These are phyloP conservation scores for Rhinoraja longicauda DNA, from an alignment of 2,797 vertebrate species.

Conservation along the genomic window DNA sequence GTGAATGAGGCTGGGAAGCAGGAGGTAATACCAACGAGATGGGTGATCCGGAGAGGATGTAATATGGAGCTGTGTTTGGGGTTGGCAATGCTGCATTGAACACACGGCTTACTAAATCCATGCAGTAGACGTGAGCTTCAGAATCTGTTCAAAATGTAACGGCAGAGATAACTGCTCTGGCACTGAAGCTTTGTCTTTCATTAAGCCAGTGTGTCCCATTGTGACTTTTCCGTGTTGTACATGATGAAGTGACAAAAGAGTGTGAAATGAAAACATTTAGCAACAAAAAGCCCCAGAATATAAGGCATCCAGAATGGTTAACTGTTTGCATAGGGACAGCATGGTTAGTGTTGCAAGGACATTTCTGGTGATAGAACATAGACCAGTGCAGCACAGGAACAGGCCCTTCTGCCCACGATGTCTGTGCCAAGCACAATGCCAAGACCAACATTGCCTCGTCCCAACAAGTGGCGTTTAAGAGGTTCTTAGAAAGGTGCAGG, in stretches of 20 bases:
- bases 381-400: no score
- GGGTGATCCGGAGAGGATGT: slow-evolving; percentile 8
- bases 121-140: not conserved
- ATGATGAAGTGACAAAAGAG: not conserved
- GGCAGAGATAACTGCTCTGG: not conserved
- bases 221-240: not conserved
- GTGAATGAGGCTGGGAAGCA: slow-evolving; percentile 14
- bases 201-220: not conserved
- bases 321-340: no score
- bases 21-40: not conserved
- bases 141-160: not conserved
- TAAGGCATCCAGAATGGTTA: not conserved
- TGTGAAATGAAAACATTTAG: not conserved
- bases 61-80: not conserved
- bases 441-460: no score
- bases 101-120: not conserved
- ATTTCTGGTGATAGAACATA: no score
- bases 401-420: no score
- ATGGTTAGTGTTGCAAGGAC: no score
- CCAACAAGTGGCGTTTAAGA: no score
- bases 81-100: not conserved
- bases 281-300: not conserved
- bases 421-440: no score
- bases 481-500: no score
- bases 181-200: not conserved